Base-by-base conservation (phyloP, 2,888 invertebrate species). In the Zelleria hepariella region DNA sequence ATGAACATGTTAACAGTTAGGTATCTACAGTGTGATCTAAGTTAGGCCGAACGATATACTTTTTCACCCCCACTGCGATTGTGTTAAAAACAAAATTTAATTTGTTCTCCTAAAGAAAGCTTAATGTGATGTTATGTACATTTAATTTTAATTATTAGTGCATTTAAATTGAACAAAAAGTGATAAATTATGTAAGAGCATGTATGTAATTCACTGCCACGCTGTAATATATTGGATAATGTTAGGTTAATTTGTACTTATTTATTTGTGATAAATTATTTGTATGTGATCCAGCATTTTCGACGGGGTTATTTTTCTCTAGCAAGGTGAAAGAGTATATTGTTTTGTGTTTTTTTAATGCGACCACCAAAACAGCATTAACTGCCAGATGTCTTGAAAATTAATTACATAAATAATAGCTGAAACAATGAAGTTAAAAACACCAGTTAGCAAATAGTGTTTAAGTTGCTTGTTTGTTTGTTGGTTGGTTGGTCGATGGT, bases 151-250 rank as follows among this genome's bases (percentile, higher is more conserved):
- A 65, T 68, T 42, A 70, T 72, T 72, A 74, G 76, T 80, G 81
- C 80, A 81, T 83, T 81, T 80, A 77, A 77, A 74, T 74, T 73
- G 77, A 82, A 80, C 80, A 79, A 80, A 80, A 74, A 68, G 66
- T 66, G 63, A 65, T 68, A 73, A 76, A 73, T 74, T 74, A 73
- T 75, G 73, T 74, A 71, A 70, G 74, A 71, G 75, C 73, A 73
- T 76, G 76, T 75, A 73, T 73, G 74, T 67, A 23, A 47, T 69
- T 77, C 79, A 80, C 82, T 80, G 82, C 83, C 82, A 78, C 73
- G 67, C 66, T 74, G 75, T 77, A 75, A 71, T 73, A 73, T 79
- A 74, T 73, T 68, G 73, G 74, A 74, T 73, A 69, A 49, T 67
- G 68, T 73, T 73, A 68, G 74, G 67, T 70, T 71, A 71, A 75